Evolutionary conservation across 2,888 invertebrate genomes (phyloP).

Genomic region (Lamellibrachia columna): DNA sequence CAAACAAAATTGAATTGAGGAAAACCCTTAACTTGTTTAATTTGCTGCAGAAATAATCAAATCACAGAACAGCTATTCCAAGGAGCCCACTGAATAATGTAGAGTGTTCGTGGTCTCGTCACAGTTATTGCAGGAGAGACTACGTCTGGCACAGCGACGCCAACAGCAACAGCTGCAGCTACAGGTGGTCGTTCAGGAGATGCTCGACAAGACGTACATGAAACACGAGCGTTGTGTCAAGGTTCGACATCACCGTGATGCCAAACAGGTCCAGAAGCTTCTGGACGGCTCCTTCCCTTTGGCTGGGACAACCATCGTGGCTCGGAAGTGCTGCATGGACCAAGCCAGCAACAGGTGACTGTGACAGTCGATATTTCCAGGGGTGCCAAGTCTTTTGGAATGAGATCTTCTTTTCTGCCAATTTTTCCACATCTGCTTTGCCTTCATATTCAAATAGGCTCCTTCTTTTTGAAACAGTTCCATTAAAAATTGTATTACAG

Average conservation of each 20-base stretch:
- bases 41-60: not conserved
- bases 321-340: not conserved
- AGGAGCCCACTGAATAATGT: not conserved
- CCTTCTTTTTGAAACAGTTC: no score
- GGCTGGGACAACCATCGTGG: not conserved
- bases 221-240: not conserved
- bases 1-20: no score
- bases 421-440: no score
- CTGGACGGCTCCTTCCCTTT: not conserved
- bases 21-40: not conserved
- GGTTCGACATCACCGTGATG: not conserved
- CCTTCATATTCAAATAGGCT: no score
- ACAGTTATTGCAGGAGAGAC: not conserved
- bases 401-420: no score
- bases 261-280: not conserved
- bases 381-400: no score
- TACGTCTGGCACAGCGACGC: not conserved
- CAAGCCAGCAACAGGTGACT: not conserved
- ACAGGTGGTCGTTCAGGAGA: not conserved
- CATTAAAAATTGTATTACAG: no score
- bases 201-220: not conserved
- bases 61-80: not conserved
- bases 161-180: not conserved
- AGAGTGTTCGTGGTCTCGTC: not conserved
- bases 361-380: no score